Evolutionary conservation across 1,140 invertebrate species (phyloP).

Genomic region (Heliconius congener): DNA sequence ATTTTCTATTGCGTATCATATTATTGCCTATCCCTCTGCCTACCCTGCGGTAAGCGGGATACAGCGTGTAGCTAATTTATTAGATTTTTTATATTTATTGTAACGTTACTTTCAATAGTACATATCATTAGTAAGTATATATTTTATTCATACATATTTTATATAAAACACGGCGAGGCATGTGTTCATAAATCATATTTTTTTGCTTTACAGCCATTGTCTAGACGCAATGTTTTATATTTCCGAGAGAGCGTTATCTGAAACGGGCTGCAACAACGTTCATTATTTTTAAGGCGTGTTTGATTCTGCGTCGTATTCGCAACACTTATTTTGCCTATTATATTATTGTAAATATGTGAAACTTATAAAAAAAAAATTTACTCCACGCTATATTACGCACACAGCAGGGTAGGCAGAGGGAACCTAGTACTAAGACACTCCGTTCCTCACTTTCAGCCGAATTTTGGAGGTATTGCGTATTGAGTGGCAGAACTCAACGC

Average conservation of each 20-base stretch:
- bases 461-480: no score
- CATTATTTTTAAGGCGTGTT: slow-evolving; percentile 34
- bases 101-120: background rate
- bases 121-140: background rate
- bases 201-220: slow-evolving; percentile 29
- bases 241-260: slow-evolving; percentile 22
- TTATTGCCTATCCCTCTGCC: no score
- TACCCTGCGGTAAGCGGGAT: no score
- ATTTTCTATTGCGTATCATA: no score
- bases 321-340: slow-evolving; percentile 21
- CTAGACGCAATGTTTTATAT: slow-evolving; percentile 30
- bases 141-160: background rate
- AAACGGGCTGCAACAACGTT: slow-evolving; percentile 27
- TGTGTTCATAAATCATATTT: slow-evolving; percentile 30
- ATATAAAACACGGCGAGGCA: slow-evolving; percentile 19
- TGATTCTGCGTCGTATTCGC: slow-evolving; percentile 24
- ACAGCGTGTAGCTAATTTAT: no score
- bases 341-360: background rate
- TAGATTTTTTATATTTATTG: no score
- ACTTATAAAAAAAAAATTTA: background rate
- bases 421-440: no score
- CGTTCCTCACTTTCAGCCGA: no score
- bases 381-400: no score
- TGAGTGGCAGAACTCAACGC: no score
- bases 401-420: no score